Evolutionary conservation across 2,113 vertebrate species (phyloP).

Genomic region (Plecotus auritus): DNA sequence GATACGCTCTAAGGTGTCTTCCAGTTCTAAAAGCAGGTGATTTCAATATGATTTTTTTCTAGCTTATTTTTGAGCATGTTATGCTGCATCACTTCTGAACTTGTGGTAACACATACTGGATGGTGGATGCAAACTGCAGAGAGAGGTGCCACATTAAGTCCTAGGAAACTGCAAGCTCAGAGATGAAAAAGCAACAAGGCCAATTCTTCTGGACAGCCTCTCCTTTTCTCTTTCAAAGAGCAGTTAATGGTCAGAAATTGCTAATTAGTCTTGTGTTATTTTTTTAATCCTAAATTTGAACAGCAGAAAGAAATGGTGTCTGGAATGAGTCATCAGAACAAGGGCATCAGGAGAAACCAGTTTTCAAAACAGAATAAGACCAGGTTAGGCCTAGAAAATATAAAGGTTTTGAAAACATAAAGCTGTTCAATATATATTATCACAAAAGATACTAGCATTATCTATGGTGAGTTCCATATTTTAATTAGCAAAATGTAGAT

Average conservation of each 20-base stretch:
- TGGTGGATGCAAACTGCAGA: background rate
- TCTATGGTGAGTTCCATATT: background rate
- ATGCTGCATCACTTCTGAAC: background rate
- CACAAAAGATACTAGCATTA: background rate
- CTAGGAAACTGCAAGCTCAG: background rate
- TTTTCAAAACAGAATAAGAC: background rate
- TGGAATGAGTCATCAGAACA: background rate
- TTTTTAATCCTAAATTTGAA: background rate
- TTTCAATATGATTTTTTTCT: background rate
- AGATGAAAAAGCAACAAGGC: background rate
- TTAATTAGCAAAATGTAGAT: slow-evolving; percentile 25
- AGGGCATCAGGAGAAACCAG: background rate
- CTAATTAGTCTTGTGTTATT: background rate
- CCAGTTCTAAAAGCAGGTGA: background rate
- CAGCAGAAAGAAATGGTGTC: background rate
- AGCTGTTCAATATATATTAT: background rate
- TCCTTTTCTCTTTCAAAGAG: background rate
- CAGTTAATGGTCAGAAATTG: background rate
- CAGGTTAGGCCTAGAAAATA: background rate
- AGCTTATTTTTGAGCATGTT: background rate
- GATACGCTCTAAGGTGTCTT: background rate
- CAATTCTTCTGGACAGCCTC: background rate
- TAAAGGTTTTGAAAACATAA: background rate
- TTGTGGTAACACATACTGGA: background rate
- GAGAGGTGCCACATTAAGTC: background rate